Conservation (phyloP, 2,113 vertebrate genomes). For the Ptilorrhoa leucosticta region DNA sequence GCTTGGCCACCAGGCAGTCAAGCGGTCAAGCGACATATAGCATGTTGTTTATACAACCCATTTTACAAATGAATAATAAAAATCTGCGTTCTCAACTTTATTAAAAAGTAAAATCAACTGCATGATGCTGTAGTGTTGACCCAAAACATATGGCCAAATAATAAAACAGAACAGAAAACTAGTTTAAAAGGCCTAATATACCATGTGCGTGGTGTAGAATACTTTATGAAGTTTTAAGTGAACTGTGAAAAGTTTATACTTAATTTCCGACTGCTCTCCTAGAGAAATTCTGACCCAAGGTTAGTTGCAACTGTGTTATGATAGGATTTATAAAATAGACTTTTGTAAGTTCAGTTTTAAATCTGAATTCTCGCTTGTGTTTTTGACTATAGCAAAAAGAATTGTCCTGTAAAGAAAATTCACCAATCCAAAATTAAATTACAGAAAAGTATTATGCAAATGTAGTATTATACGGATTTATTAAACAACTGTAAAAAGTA, state of each 20-base stretch:
- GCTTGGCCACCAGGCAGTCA: too few relatives aligned
- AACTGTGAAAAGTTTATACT: slow-evolving; percentile 38
- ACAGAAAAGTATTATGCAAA: background rate
- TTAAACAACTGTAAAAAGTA: background rate
- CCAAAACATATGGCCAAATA: slow-evolving; percentile 19
- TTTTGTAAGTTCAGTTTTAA: background rate
- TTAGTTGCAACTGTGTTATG: background rate
- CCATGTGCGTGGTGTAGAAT: background rate
- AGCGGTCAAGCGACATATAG: too few relatives aligned
- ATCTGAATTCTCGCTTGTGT: background rate
- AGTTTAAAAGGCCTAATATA: slow-evolving; percentile 8
- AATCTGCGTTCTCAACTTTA: slow-evolving; percentile 49
- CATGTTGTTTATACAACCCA: slow-evolving; percentile 19
- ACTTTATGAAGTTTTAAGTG: slow-evolving; percentile 55
- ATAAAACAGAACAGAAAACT: slow-evolving; percentile 38
- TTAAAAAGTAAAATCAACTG: slow-evolving; percentile 51
- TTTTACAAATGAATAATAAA: slow-evolving; percentile 54
- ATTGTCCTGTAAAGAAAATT: background rate
- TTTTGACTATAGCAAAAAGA: background rate
- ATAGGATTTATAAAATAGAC: background rate
- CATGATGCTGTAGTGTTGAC: background rate
- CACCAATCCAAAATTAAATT: background rate
- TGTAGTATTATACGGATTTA: background rate
- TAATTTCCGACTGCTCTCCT: slow-evolving; percentile 21
- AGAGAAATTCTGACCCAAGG: background rate